Evolutionary conservation across 2,797 vertebrate species (phyloP).

Genomic region (Atherinosoma microstoma): DNA sequence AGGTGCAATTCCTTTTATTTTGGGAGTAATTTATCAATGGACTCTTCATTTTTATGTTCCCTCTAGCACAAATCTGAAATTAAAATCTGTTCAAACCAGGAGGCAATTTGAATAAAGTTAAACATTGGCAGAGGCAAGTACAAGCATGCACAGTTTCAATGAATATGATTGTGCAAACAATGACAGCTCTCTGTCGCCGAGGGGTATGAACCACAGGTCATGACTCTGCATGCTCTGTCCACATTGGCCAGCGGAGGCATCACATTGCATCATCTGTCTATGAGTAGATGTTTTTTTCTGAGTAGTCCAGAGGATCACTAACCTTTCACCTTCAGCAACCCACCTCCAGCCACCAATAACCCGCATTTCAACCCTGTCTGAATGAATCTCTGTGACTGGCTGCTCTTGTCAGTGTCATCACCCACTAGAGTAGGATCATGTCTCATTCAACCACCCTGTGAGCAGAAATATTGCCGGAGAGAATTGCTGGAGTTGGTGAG

Average conservation of each 20-base stretch:
- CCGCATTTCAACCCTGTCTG: conserved; percentile 51
- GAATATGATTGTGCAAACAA: conserved; percentile 33
- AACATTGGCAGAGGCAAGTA: conserved; percentile 24
- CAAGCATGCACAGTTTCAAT: conserved; percentile 27
- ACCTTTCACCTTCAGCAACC: conserved; percentile 11
- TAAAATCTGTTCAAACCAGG: conserved; percentile 52
- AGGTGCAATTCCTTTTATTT: conserved; percentile 27
- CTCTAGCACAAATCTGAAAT: conserved; percentile 48
- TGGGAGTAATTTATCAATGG: conserved; percentile 40
- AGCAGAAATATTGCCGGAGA: conserved; percentile 55
- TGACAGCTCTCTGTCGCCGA: conserved; percentile 27
- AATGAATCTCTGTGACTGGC: conserved; percentile 64
- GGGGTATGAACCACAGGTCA: conserved; percentile 55
- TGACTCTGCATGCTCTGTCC: conserved; percentile 60
- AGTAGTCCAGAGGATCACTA: conserved; percentile 65
- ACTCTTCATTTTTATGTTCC: conserved; percentile 33
- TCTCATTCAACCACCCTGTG: conserved; percentile 45
- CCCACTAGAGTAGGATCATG: conserved; percentile 61
- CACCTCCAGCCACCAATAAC: conserved; percentile 47
- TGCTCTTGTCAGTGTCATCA: conserved; percentile 69
- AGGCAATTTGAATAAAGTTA: conserved; percentile 54
- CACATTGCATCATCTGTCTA: conserved; percentile 62
- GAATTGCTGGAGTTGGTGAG: conserved; percentile 41
- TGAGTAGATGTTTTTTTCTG: conserved; percentile 70
- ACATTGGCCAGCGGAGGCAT: conserved; percentile 59